Conservation (phyloP, 2,888 invertebrate genomes). For the Chrysomela aeneicollis region DNA sequence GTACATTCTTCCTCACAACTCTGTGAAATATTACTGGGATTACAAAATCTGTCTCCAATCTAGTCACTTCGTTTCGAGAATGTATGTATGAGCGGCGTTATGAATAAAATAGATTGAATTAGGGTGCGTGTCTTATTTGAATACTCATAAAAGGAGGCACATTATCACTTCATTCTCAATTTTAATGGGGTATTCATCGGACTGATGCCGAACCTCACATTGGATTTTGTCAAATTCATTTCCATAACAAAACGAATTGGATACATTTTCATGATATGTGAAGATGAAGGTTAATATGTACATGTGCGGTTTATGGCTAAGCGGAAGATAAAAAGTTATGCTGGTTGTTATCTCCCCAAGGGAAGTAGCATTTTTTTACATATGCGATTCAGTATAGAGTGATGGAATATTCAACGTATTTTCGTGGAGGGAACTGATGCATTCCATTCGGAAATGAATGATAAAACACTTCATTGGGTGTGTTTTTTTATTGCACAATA, state of each 20-base stretch:
- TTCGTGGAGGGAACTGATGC: too few relatives aligned
- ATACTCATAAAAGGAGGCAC: constrained; percentile 33
- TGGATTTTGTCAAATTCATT: neutral
- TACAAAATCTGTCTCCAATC: constrained; percentile 47
- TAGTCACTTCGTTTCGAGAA: constrained; percentile 44
- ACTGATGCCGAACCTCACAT: neutral
- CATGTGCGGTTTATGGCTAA: neutral
- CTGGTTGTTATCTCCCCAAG: neutral
- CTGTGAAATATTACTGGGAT: constrained; percentile 55
- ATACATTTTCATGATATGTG: neutral
- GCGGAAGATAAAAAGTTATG: neutral
- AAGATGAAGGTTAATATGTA: neutral
- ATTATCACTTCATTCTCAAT: constrained; percentile 39
- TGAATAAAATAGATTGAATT: constrained; percentile 51
- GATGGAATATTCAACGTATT: too few relatives aligned
- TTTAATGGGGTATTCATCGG: constrained; percentile 35
- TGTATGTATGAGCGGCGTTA: constrained; percentile 48
- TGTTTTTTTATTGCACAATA: too few relatives aligned
- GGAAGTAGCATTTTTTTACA: neutral
- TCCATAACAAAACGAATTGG: constrained; percentile 1
- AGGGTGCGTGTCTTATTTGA: constrained; percentile 38
- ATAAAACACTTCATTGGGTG: too few relatives aligned
- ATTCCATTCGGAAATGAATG: too few relatives aligned
- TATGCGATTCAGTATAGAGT: neutral
- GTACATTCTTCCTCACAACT: constrained; percentile 51